A percentile compares a stretch with the other conserved stretches of the same genome.
Evolutionary conservation across 2,888 invertebrate species (phyloP).

Genomic region (Pristionchus japonicus): DNA sequence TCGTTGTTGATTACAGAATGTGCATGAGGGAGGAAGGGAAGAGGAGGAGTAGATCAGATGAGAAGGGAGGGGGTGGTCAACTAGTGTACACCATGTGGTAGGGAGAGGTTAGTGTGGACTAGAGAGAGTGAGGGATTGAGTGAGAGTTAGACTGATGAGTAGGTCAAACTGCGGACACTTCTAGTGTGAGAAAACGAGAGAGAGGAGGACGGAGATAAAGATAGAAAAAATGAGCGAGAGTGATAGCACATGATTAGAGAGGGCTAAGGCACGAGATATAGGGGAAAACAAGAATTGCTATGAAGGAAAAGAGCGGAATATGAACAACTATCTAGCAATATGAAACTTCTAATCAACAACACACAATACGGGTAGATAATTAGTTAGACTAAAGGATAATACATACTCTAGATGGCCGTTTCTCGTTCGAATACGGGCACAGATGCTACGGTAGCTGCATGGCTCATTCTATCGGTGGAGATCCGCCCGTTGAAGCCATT

Average conservation of each 20-base stretch:
- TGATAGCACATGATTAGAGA: neutral
- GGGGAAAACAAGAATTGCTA: slow-evolving; percentile 21
- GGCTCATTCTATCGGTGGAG: slow-evolving; percentile 40
- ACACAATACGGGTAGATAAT: neutral
- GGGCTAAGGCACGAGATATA: slow-evolving; percentile 33
- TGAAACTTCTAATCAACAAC: slow-evolving; percentile 2
- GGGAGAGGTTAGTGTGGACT: neutral
- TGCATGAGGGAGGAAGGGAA: neutral
- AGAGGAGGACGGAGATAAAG: neutral
- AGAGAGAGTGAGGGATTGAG: slow-evolving; percentile 10
- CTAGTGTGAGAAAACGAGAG: neutral
- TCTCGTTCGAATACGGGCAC: slow-evolving; percentile 68
- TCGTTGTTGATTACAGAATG: slow-evolving; percentile 10
- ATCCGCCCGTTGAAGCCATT: neutral
- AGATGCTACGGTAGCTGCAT: slow-evolving; percentile 60
- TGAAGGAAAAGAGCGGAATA: neutral
- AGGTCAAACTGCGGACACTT: slow-evolving; percentile 34
- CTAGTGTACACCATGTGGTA: slow-evolving; percentile 12
- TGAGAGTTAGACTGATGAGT: neutral
- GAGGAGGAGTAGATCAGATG: neutral
- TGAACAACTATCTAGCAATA: neutral
- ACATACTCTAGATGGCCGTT: slow-evolving; percentile 68
- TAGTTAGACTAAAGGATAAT: neutral
- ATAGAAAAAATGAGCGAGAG: slow-evolving; percentile 7
- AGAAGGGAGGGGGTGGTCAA: neutral